Evolutionary conservation across 2,797 vertebrate species (phyloP).

Genomic region (Enteromius thamalakanensis): DNA sequence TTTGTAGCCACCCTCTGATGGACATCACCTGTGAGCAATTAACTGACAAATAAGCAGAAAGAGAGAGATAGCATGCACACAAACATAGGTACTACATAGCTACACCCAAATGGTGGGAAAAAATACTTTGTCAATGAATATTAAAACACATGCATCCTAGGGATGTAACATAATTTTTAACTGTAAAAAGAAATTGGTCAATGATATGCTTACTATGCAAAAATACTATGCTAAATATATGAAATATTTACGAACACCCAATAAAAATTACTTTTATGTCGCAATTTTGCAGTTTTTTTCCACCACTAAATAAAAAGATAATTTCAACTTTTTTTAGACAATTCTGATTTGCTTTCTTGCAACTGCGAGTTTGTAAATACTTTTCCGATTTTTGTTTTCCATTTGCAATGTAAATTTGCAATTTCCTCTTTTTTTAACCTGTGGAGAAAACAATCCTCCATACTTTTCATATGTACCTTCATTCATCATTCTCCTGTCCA

Average conservation of each 20-base stretch:
- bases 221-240: too few species aligned
- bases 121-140: too few species aligned
- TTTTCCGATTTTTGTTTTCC: not conserved
- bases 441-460: not conserved
- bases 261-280: not conserved
- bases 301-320: not conserved
- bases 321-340: not conserved
- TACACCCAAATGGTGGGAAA: too few species aligned
- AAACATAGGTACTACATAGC: too few species aligned
- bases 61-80: too few species aligned
- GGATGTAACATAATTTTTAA: too few species aligned
- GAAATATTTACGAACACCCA: too few species aligned
- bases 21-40: too few species aligned
- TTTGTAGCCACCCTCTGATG: too few species aligned
- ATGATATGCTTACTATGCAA: not conserved
- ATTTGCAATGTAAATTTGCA: not conserved
- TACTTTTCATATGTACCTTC: constrained; percentile 58
- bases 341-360: not conserved
- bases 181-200: not conserved
- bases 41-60: too few species aligned
- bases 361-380: not conserved
- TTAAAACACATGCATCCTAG: too few species aligned
- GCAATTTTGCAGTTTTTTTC: not conserved
- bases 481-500: constrained; percentile 90
- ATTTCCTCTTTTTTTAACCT: not conserved